These are phyloP conservation scores for Carlito syrichta DNA, from an alignment of 2,113 vertebrate species.

Conservation along the genomic window DNA sequence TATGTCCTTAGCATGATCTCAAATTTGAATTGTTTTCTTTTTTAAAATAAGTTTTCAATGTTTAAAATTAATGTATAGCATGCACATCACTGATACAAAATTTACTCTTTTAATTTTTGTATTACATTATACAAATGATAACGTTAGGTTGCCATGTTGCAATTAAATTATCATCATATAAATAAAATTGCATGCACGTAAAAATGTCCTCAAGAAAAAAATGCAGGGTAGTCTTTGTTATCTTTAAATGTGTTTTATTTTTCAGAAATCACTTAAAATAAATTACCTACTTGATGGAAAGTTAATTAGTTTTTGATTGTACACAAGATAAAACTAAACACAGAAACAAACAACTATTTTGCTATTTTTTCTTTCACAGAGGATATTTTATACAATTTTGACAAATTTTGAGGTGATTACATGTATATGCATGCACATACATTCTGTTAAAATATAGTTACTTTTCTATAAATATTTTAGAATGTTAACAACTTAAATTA, in stretches of 20 bases:
- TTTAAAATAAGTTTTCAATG: too few relatives aligned
- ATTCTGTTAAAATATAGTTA: neutral
- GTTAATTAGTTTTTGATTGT: neutral
- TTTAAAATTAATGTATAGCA: too few relatives aligned
- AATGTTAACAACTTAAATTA: neutral
- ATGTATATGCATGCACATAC: neutral
- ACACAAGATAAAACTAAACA: neutral
- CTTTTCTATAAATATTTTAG: neutral
- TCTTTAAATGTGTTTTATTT: neutral
- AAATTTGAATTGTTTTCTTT: too few relatives aligned
- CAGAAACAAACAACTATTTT: neutral
- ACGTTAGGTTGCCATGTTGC: neutral
- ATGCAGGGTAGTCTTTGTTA: neutral
- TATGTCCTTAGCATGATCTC: too few relatives aligned
- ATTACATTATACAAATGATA: too few relatives aligned
- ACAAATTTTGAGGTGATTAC: neutral
- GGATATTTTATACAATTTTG: neutral
- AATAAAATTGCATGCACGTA: neutral
- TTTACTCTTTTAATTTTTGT: too few relatives aligned
- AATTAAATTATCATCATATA: neutral
- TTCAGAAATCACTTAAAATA: neutral
- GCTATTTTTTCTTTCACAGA: neutral
- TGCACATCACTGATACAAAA: too few relatives aligned
- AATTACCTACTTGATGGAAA: neutral
- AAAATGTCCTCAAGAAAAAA: neutral